Conservation (phyloP, 2,888 invertebrate species). For the Drosophila vallismaia region DNA sequence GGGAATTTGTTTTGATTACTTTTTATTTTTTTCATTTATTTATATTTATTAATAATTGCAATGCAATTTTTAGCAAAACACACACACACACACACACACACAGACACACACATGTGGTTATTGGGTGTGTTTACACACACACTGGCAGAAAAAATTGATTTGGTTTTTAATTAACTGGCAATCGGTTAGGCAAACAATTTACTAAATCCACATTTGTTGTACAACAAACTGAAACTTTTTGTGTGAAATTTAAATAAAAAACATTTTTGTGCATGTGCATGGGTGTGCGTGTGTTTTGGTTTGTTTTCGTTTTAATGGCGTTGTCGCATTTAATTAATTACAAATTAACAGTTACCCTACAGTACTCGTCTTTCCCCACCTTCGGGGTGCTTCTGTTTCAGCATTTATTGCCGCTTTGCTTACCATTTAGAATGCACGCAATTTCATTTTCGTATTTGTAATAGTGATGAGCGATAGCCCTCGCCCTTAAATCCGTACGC, state of each 20-base stretch:
- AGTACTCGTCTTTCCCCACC: no score
- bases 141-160: no score
- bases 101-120: background rate
- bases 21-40: background rate
- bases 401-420: slow-evolving; percentile 8
- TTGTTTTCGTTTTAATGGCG: slow-evolving; percentile 2
- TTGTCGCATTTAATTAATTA: background rate
- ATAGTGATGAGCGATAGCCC: slow-evolving; percentile 36
- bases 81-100: background rate
- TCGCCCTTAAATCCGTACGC: slow-evolving; percentile 10
- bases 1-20: slow-evolving; percentile 7
- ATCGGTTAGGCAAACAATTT: background rate
- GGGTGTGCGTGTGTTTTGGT: slow-evolving; percentile 1
- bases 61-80: slow-evolving; percentile 10
- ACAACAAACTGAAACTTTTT: background rate
- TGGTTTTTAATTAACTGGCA: background rate
- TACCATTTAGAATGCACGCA: slow-evolving; percentile 48
- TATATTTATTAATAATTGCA: background rate
- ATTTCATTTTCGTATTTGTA: slow-evolving; percentile 41
- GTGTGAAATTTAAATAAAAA: background rate
- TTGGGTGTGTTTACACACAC: slow-evolving; percentile 32
- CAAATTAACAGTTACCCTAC: background rate
- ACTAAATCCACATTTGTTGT: background rate
- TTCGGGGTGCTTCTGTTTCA: background rate
- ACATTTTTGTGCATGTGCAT: slow-evolving; percentile 1